phyloP scores from a whole-genome alignment of 2,797 vertebrate species.

The Momotus momota region DNA sequence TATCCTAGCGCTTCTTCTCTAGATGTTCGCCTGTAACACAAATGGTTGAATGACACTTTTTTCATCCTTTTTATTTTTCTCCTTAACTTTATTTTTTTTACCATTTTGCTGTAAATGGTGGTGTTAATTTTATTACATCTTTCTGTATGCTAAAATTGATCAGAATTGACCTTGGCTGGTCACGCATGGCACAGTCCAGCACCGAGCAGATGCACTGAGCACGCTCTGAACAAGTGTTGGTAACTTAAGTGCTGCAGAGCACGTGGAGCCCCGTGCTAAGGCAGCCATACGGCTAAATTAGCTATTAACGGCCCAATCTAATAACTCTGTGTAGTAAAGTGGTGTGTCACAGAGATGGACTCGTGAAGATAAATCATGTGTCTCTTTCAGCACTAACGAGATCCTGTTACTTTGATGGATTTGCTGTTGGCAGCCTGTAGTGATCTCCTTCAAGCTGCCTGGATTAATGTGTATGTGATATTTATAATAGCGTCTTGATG shows the following conservation, averaged over 20 bases:
- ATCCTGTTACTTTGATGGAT: conserved; percentile 28
- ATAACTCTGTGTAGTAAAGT: neutral
- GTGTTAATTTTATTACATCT: neutral
- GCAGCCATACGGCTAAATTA: neutral
- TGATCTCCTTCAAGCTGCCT: neutral
- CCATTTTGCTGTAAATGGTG: neutral
- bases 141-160: neutral
- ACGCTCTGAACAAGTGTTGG: neutral
- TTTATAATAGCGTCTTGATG: neutral
- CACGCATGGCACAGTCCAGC: neutral
- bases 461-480: conserved; percentile 7
- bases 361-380: conserved; percentile 4
- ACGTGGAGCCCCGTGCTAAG: neutral
- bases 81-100: neutral
- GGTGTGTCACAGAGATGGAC: neutral
- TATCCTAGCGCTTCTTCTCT: accelerated
- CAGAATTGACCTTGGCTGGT: neutral
- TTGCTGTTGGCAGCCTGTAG: neutral
- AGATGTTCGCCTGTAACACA: neutral
- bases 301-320: neutral
- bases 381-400: neutral
- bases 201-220: neutral
- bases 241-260: neutral
- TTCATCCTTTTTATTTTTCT: neutral
- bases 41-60: neutral